A percentile compares a stretch with the other conserved stretches of the same genome.
Evolutionary conservation across 2,888 invertebrate genomes (phyloP).

Genomic region (Tuberolachnus salignus): DNA sequence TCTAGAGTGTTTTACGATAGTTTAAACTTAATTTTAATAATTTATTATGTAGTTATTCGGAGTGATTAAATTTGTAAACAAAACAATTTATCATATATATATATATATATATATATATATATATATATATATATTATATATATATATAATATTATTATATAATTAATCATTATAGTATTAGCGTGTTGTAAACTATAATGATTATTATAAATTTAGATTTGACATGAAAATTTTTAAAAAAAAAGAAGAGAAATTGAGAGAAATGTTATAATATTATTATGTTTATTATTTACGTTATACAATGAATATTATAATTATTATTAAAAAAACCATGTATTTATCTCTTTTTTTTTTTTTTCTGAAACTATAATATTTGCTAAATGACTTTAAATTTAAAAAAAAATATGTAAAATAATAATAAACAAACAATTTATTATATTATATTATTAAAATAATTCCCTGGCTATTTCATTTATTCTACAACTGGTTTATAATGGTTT

Average conservation of each 20-base stretch:
- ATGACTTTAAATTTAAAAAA: conserved; percentile 49
- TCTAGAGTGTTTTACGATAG: conserved; percentile 53
- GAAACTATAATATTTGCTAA: conserved; percentile 54
- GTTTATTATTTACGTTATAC: conserved; percentile 54
- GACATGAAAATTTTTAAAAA: not conserved
- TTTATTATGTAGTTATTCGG: conserved; percentile 52
- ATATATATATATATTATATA: too few relatives aligned
- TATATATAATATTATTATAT: conserved; percentile 40
- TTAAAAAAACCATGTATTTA: conserved; percentile 52
- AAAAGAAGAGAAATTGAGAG: conserved; percentile 11
- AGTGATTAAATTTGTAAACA: conserved; percentile 42
- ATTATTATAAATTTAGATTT: conserved; percentile 47
- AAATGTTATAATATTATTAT: conserved; percentile 48
- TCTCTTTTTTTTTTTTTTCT: conserved; percentile 54
- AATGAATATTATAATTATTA: conserved; percentile 37
- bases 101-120: too few relatives aligned
- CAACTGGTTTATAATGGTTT: too few relatives aligned
- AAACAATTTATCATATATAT: conserved; percentile 41
- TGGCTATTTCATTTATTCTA: too few relatives aligned
- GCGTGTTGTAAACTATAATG: conserved; percentile 39
- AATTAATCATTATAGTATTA: conserved; percentile 40
- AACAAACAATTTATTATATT: conserved; percentile 32
- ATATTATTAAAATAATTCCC: conserved; percentile 21
- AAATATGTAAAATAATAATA: conserved; percentile 47
- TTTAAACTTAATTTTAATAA: conserved; percentile 53